Evolutionary conservation across 2,888 invertebrate species (phyloP).

Genomic region (Folsomia manolachei): DNA sequence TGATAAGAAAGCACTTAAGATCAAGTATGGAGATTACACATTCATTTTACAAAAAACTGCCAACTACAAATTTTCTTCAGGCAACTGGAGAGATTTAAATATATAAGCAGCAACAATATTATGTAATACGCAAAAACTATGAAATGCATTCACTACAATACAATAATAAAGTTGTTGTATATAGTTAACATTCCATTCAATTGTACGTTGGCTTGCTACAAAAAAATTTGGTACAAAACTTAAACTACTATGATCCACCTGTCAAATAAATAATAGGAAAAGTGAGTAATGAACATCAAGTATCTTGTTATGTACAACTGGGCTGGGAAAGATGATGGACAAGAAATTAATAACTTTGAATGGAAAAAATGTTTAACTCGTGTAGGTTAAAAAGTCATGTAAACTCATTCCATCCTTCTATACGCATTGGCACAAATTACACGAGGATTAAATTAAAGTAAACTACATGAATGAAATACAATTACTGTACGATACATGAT

Average conservation of each 20-base stretch:
- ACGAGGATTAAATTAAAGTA: too few species aligned
- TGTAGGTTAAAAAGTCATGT: too few species aligned
- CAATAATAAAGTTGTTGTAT: neutral
- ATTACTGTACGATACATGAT: too few species aligned
- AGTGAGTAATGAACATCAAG: conserved; percentile 32
- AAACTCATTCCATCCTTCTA: too few species aligned
- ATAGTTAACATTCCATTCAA: neutral
- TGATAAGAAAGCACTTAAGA: neutral
- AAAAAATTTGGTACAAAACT: neutral
- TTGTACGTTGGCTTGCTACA: neutral
- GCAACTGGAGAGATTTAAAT: neutral
- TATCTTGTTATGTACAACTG: too few species aligned
- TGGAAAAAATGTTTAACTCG: too few species aligned
- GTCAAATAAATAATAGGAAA: neutral
- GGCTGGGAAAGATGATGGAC: too few species aligned
- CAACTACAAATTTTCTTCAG: neutral
- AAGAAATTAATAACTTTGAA: too few species aligned
- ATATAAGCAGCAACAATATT: neutral
- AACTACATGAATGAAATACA: too few species aligned
- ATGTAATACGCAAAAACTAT: too few species aligned
- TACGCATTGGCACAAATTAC: too few species aligned
- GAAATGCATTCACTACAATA: conserved; percentile 7
- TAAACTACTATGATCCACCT: conserved; percentile 11
- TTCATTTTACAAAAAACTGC: neutral
- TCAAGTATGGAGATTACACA: neutral